Evolutionary conservation across 2,113 vertebrate genomes (phyloP).

Genomic region (Pterocles orientalis): DNA sequence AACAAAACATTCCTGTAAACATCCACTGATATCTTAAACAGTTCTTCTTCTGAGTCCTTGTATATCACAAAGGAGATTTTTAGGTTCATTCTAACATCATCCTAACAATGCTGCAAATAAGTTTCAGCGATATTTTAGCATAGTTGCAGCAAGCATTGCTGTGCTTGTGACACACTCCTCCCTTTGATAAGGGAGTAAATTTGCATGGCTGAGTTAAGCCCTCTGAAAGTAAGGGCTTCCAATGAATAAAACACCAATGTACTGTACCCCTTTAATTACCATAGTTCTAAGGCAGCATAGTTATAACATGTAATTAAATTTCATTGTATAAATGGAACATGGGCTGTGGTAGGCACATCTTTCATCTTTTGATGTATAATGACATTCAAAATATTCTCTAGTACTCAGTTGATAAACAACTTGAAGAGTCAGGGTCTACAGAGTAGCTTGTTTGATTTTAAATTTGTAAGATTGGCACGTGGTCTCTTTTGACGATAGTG

Average conservation of each 20-base stretch:
- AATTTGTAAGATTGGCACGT: constrained; percentile 72
- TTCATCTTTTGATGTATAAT: constrained; percentile 78
- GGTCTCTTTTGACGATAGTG: constrained; percentile 62
- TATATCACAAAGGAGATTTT: background rate
- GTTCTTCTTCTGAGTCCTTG: background rate
- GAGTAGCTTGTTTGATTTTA: constrained; percentile 72
- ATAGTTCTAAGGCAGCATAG: constrained; percentile 52
- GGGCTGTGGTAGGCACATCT: constrained; percentile 63
- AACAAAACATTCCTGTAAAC: background rate
- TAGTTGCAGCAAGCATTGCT: background rate
- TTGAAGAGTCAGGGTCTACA: constrained; percentile 70
- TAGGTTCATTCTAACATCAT: background rate
- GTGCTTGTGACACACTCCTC: background rate
- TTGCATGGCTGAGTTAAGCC: constrained; percentile 49
- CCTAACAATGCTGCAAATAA: background rate
- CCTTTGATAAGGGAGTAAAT: constrained; percentile 33
- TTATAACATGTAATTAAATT: constrained; percentile 74
- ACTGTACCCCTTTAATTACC: constrained; percentile 56
- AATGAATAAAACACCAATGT: constrained; percentile 47
- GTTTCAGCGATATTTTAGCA: background rate
- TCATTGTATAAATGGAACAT: constrained; percentile 71
- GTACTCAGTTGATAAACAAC: constrained; percentile 73
- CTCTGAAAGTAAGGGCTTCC: constrained; percentile 45
- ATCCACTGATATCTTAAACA: background rate
- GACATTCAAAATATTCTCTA: constrained; percentile 76